Evolutionary conservation across 1,140 invertebrate species (phyloP), one percentile per base, ranked within the genome.

Genomic region (Drosophila insularis): DNA sequence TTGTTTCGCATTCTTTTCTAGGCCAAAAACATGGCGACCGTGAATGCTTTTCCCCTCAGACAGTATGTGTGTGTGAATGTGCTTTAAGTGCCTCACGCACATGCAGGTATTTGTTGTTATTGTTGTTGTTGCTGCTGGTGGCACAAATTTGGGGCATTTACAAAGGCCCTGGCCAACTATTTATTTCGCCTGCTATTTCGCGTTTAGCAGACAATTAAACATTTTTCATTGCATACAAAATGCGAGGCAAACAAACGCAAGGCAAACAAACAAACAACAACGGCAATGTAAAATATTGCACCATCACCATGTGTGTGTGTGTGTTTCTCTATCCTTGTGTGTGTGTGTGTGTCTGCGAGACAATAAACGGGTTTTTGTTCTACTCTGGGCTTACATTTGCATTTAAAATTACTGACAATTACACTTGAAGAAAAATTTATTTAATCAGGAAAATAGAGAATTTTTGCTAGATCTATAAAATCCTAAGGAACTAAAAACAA

Each of bases 211-310:
- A 79, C 84, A 87, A 89, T 87, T 87, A 84, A 87, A 80, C 77
- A 89, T 89, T 87, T 87, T 87, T 89, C 80, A 89, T 89, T 78
- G 80, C 84, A 89, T 74, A 80, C 85, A 80, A 89, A 89, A 89
- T 66, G 72, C 31, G 43, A 50, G 17, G 17, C 43, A 50, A 21
- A 50, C 17, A 46, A 46, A 19, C 43, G 23, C 23, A 23, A 23
- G 23, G 23, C 23, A 17, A 17, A 17, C 5, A 17, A 46, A 19
- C 32, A 37, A 50, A 50, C 43, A 46, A 46, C 60, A 39, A 8
- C 54, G 14, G 59, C 31, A 55, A 59, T 74, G 80, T 73, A 61
- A 61, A 61, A 46, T 63, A 63, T 63, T 46, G 40, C 61, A 58
- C 31, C 31, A 35, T n/a, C 60, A 63, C 54, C 53, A 53, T 37